Base-by-base conservation (phyloP, 2,888 invertebrate genomes). In the Syrista parreyssii region DNA sequence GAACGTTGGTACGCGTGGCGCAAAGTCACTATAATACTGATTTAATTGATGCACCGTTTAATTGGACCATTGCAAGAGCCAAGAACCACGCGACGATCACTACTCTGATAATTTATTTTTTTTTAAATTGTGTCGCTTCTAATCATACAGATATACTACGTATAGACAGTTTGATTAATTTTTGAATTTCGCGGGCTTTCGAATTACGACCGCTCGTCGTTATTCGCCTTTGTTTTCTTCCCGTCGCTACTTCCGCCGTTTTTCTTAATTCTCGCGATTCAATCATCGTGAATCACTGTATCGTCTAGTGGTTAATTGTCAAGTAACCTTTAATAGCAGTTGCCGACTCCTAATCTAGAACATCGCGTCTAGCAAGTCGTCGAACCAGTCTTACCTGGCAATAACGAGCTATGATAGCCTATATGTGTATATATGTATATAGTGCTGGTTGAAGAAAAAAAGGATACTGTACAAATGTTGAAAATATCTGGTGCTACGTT, bases 1-100 rank as follows among this genome's bases (percentile, higher is more conserved):
- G 23, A 31, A 32, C 31, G 71, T 33, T 32, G 31, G 15, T 77
- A 74, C 79, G 81, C 55, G 23, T 23, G 55, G 55, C 76, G 81
- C 82, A 80, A 79, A 79, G 78, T 79, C 83, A 77, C 74, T 71
- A 74, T 81, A 82, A 83, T 80, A 77, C 76, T 80, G 82, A 75
- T 82, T 80, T 83, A 82, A 83, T 83, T 83, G 81, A 75, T 75
- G 68, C 75, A 31, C 69, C 76, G 40, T 74, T 55, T 23, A 55
- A 55, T 55, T 55, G 55, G 23, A 15, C 23, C 23, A 9, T 55
- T 1, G 9, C 9, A 23, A 6, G 23, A 23, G 23, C 55, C 40
- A 55, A 55, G 40, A 23, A 23, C 40, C 55, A 23, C 55, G 6
- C 23, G 55, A 23, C 23, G 55, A 9, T 55, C 9, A 9, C 23